Base-by-base conservation (phyloP, 2,797 vertebrate species). In the Poeciliopsis presidionis region DNA sequence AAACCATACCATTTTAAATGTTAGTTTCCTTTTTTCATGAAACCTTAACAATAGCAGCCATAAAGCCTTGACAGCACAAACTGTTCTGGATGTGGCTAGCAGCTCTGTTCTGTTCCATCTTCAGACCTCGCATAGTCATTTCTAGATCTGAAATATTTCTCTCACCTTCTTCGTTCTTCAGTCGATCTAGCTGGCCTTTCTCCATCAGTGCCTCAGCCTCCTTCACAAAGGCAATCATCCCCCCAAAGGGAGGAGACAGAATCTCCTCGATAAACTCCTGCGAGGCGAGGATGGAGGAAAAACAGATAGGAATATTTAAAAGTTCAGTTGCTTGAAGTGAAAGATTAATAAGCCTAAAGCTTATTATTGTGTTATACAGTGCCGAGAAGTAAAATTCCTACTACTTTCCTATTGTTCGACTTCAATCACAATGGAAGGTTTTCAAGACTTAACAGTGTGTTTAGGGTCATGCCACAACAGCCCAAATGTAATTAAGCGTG, bases 181-280 rank as follows among this genome's bases (percentile, higher is more conserved):
- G 95, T 0, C 95, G 93, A 28, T 98, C 97, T 57, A 97, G 93
- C 84, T 98, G 96, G 5, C 97, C 97, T 86, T 96, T 96, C 92
- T 98, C 97, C 86, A 97, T 94, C 88, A 98, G 86, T 0, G 93
- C 93, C 90, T 98, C 97, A 0, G 97, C 96, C 88, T 98, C 97
- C 91, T 98, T 98, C 86, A 98, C 97, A 45, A 98, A 98, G 7
- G 97, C 92, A 47, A 98, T 97, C 96, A 98, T 97, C 16, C 97
- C 97, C 6, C 97, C 97, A 0, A 98, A 98, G 0, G 97, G 97
- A 0, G 97, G 95, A 0, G 97, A 96, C 18, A 98, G 89, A 61
- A 98, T 94, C 93, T 98, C 97, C 88, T 98, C 97, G 0, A 98
- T 98, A 71, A 98, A 98, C 87, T 98, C 97, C 97, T 98, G 84